Evolutionary conservation across 2,113 vertebrate species (phyloP).

Genomic region (Rhinogobius similis): DNA sequence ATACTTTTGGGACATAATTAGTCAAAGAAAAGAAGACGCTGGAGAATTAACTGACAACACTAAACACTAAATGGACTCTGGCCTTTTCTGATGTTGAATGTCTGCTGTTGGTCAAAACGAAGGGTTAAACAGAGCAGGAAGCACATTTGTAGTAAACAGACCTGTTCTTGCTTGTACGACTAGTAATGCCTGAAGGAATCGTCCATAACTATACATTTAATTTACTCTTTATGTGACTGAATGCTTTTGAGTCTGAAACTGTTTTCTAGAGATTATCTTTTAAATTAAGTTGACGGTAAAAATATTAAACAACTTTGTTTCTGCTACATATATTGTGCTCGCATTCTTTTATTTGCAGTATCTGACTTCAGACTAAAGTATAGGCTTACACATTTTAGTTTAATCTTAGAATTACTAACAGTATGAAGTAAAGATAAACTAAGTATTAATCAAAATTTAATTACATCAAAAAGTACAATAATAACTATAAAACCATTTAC

Average conservation of each 20-base stretch:
- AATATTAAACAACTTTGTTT: slow-evolving; percentile 58
- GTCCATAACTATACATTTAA: not conserved
- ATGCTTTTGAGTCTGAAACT: slow-evolving; percentile 45
- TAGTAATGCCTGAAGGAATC: not conserved
- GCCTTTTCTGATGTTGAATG: slow-evolving; percentile 56
- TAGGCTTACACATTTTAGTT: slow-evolving; percentile 34
- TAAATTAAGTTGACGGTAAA: slow-evolving; percentile 56
- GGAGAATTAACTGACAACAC: not conserved
- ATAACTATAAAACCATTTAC: too few species aligned
- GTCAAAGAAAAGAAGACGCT: not conserved
- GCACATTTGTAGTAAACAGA: not conserved
- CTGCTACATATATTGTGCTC: slow-evolving; percentile 17
- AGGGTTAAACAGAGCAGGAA: slow-evolving; percentile 6
- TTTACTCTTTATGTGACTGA: slow-evolving; percentile 9
- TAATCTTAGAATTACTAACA: slow-evolving; percentile 25
- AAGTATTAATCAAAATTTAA: too few species aligned
- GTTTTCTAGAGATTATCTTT: slow-evolving; percentile 67
- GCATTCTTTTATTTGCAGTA: slow-evolving; percentile 2
- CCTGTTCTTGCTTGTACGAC: slow-evolving; percentile 5
- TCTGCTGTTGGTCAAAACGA: slow-evolving; percentile 17
- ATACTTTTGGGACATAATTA: not conserved
- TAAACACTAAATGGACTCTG: not conserved
- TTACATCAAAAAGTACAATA: too few species aligned
- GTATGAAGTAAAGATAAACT: not conserved
- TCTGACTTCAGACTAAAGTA: slow-evolving; percentile 24